Evolutionary conservation across 2,113 vertebrate species (phyloP).

Genomic region (Ailurus styani): DNA sequence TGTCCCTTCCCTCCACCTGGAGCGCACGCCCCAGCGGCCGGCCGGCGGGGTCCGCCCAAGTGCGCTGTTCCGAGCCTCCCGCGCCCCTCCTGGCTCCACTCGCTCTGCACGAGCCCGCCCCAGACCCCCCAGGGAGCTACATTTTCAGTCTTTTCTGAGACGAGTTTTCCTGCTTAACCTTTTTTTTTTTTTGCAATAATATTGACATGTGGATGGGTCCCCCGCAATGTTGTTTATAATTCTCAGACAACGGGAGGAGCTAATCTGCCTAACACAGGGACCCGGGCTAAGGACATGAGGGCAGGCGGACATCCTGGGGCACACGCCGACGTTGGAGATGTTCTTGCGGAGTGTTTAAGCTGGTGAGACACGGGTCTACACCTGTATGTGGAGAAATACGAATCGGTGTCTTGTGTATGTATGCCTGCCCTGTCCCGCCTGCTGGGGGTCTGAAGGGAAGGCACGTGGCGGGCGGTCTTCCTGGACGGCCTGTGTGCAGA

Average conservation of each 20-base stretch:
- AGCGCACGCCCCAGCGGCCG: background rate
- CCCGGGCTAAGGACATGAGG: background rate
- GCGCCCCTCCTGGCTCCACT: background rate
- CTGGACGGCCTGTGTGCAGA: no score
- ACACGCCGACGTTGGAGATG: background rate
- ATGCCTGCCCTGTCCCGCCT: no score
- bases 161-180: background rate
- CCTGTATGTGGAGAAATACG: background rate
- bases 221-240: background rate
- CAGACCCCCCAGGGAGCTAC: background rate
- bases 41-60: rapidly evolving
- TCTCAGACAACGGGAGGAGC: background rate
- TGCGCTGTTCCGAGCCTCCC: background rate
- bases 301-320: background rate
- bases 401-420: background rate
- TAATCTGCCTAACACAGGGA: background rate
- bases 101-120: rapidly evolving
- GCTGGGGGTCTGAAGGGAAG: no score
- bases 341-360: background rate
- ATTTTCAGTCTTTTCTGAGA: background rate
- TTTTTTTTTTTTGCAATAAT: background rate
- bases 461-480: no score
- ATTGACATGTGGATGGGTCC: background rate
- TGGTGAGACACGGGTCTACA: background rate
- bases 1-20: background rate